Evolutionary conservation across 2,888 invertebrate genomes (phyloP), one percentile per base, ranked within the genome.

Genomic region (Tribolium freemani): DNA sequence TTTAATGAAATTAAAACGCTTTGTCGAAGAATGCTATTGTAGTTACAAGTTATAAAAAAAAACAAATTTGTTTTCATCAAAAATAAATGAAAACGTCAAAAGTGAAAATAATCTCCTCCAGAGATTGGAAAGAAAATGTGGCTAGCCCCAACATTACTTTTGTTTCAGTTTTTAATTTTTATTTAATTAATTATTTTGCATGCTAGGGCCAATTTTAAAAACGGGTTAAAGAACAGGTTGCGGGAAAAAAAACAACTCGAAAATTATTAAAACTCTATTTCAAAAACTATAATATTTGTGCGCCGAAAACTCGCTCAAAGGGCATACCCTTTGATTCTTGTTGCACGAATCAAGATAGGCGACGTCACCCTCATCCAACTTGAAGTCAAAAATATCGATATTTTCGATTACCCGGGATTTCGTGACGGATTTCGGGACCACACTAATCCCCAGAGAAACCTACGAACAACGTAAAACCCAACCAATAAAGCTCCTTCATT

Each of bases 341-440:
- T 95, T 91, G 79, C 94, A 92, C 3, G 88, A 87, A 82, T 92
- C 91, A 73, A 96, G 91, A 16, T 89, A 88, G 4, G 87, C 84
- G 74, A 94, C 84, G 79, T 96, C 95, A 57, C 93, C 93, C 0
- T 87, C 79, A 0, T 89, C 88, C 77, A 96, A 87, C 77, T 91
- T 89, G 84, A 96, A 96, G 86, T 94, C 93, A 76, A 93, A 91
- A 8, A 96, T 91, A 73, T 93, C 83, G 77, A 93, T 90, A 86
- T 96, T 92, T 81, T 92, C 89, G 61, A 88, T 88, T 83, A 94
- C 92, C 79, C 93, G 89, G 0, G 90, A 86, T 78, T 92, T 92
- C 0, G 90, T 95, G 10, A 94, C 93, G 0, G 95, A 95, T 84
- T 96, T 96, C 0, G 96, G 96, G 75, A 96, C 94, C 10, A 94